Evolutionary conservation across 2,113 vertebrate species (phyloP).

Genomic region (Aegithalos caudatus): DNA sequence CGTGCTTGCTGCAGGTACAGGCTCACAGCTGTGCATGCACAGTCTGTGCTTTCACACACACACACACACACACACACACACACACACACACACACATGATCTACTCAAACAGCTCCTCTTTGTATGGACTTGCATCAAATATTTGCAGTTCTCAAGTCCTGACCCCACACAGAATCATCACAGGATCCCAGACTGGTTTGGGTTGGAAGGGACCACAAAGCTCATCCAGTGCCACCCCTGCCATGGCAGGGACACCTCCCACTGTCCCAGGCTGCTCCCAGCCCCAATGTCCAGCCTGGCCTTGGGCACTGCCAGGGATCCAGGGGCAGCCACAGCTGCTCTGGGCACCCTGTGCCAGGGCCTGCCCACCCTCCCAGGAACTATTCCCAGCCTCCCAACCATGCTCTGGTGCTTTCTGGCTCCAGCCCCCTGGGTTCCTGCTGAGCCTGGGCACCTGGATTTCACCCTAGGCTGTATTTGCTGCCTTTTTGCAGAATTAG

Average conservation of each 20-base stretch:
- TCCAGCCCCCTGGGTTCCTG: background rate
- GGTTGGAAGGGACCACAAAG: background rate
- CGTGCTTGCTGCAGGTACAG: background rate
- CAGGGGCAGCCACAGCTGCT: background rate
- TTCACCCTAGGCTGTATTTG: background rate
- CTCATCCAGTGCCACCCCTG: fast-evolving
- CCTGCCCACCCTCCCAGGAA: fast-evolving
- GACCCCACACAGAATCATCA: background rate
- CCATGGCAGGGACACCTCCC: background rate
- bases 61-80: no score
- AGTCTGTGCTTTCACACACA: background rate
- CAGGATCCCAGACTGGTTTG: background rate
- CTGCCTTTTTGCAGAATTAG: background rate
- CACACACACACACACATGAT: background rate
- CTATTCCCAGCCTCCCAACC: background rate
- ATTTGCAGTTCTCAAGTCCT: background rate
- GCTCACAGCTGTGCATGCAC: background rate
- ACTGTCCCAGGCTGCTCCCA: background rate
- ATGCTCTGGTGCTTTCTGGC: background rate
- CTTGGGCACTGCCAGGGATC: background rate
- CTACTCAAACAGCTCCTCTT: background rate
- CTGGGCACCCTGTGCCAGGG: background rate
- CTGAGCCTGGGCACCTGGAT: background rate
- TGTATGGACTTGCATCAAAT: fast-evolving
- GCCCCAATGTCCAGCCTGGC: background rate